These are phyloP conservation scores for Sebastes diploproa DNA, from an alignment of 2,797 vertebrate genomes.

Conservation along the genomic window DNA sequence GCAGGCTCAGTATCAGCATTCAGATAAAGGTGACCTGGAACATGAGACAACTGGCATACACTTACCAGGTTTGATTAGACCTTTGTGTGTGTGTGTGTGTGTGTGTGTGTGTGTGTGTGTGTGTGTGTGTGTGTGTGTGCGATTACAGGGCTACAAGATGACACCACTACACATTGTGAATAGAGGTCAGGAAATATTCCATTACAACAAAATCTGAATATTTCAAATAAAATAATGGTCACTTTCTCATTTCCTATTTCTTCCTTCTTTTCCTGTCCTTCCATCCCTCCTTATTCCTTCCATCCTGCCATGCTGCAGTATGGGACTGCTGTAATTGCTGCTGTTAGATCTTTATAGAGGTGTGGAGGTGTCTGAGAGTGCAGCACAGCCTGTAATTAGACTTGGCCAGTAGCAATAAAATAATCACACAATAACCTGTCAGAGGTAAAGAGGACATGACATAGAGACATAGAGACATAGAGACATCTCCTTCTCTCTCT, in stretches of 20 bases:
- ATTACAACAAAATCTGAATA: not conserved
- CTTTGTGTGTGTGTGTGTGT: not conserved
- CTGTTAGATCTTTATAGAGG: conserved; percentile 43
- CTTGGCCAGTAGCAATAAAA: not conserved
- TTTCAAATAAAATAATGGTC: not conserved
- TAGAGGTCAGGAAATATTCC: not conserved
- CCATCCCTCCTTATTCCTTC: not conserved
- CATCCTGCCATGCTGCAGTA: conserved; percentile 8
- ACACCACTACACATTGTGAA: conserved; percentile 4
- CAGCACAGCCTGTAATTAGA: conserved; percentile 33
- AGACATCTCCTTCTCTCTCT: too few relatives aligned
- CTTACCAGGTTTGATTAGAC: conserved; percentile 22
- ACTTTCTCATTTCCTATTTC: not conserved
- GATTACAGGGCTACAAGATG: conserved; percentile 25
- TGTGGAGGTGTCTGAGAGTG: conserved; percentile 33
- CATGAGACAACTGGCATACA: conserved; percentile 24
- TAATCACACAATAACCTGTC: not conserved
- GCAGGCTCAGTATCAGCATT: not conserved
- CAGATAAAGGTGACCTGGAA: not conserved
- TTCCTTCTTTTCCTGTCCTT: not conserved
- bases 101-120: not conserved
- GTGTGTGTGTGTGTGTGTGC: not conserved
- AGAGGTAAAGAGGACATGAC: not conserved
- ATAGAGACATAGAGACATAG: not conserved
- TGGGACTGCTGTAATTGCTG: conserved; percentile 12